A percentile compares a stretch with the other conserved stretches of the same genome.
phyloP scores from a whole-genome alignment of 2,113 vertebrate genomes.

The Poeciliopsis retropinna region DNA sequence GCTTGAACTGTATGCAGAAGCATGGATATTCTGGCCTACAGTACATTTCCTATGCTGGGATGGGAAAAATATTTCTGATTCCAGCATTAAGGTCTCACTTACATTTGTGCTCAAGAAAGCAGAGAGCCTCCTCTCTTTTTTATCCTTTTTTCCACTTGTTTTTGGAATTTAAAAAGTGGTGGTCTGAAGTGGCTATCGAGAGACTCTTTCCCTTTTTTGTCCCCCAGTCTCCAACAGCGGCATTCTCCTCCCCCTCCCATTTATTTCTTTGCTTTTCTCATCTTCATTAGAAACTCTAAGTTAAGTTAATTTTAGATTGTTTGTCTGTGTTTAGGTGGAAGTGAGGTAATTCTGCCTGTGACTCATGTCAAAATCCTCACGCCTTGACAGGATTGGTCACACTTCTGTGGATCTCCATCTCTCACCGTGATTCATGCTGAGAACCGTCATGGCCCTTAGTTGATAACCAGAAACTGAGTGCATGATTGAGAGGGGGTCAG shows the following conservation, averaged over 20 bases:
- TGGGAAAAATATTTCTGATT: conserved; percentile 56
- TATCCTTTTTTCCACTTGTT: conserved; percentile 27
- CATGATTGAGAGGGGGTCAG: conserved; percentile 7
- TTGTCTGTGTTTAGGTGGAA: conserved; percentile 30
- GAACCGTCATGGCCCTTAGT: conserved; percentile 74
- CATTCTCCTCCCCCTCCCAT: not conserved
- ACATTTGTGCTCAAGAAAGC: conserved; percentile 41
- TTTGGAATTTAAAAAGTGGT: conserved; percentile 25
- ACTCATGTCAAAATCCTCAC: conserved; percentile 59
- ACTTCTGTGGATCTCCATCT: conserved; percentile 66
- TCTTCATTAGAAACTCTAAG: conserved; percentile 29
- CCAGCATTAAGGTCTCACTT: conserved; percentile 52
- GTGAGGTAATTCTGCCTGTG: conserved; percentile 57
- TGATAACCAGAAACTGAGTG: conserved; percentile 46
- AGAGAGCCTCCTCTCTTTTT: conserved; percentile 23
- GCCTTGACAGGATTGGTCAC: conserved; percentile 73
- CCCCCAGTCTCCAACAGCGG: no score
- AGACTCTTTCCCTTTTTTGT: conserved; percentile 34
- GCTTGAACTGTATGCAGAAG: conserved; percentile 7
- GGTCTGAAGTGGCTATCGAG: conserved; percentile 27
- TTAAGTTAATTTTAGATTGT: not conserved
- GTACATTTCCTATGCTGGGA: conserved; percentile 17
- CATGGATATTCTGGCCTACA: conserved; percentile 19
- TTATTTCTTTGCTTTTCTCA: conserved; percentile 35
- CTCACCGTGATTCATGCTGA: conserved; percentile 67